These are phyloP conservation scores for Aproaerema taeniolella DNA, from an alignment of 2,888 invertebrate genomes.

Conservation along the genomic window DNA sequence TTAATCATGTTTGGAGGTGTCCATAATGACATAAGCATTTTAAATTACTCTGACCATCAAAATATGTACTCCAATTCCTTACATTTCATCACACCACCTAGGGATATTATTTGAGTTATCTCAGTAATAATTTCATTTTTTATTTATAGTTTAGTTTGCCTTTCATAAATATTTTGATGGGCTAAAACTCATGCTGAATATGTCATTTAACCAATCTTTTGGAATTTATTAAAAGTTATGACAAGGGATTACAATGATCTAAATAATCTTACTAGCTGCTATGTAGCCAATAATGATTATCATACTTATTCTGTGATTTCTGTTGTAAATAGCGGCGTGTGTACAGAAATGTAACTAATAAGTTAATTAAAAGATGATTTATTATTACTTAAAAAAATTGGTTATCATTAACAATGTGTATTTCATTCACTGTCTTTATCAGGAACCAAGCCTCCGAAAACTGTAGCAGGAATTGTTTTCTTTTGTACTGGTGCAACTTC, in stretches of 20 bases:
- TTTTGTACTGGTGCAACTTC: constrained; percentile 87
- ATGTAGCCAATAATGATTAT: constrained; percentile 18
- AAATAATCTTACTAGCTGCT: no score
- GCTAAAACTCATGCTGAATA: no score
- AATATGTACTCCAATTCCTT: constrained; percentile 85
- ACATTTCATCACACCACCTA: constrained; percentile 85
- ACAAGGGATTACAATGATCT: no score
- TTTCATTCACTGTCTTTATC: constrained; percentile 33
- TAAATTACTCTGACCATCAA: constrained; percentile 77
- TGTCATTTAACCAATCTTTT: no score
- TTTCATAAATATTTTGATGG: no score
- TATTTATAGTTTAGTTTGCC: constrained; percentile 3
- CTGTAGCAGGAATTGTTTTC: constrained; percentile 91
- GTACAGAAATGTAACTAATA: constrained; percentile 44
- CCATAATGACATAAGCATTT: constrained; percentile 83
- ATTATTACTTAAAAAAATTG: constrained; percentile 30
- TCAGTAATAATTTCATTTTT: neutral
- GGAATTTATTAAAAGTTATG: no score
- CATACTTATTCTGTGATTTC: constrained; percentile 56
- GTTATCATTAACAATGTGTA: constrained; percentile 19
- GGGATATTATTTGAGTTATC: constrained; percentile 79
- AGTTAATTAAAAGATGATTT: constrained; percentile 47
- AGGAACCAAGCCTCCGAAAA: constrained; percentile 88
- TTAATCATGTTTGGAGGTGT: constrained; percentile 98
- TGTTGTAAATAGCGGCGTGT: constrained; percentile 51